Conservation (phyloP, 2,113 vertebrate genomes). For the Cryptomyrus ogoouensis region DNA sequence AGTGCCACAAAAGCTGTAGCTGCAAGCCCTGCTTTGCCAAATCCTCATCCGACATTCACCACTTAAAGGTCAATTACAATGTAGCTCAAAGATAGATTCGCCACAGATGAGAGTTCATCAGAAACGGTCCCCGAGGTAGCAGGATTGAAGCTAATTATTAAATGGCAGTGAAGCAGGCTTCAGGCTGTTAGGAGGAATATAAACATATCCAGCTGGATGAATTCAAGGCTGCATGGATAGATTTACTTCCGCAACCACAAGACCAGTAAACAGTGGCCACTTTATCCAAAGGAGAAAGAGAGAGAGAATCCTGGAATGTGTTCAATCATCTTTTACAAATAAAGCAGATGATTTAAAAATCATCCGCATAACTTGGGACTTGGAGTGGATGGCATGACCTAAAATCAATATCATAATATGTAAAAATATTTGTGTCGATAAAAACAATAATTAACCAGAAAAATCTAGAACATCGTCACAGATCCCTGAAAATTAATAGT, state of each 20-base stretch:
- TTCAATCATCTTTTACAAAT: conserved; percentile 17
- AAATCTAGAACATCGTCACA: neutral
- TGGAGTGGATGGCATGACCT: neutral
- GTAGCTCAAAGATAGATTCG: neutral
- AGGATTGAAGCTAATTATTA: neutral
- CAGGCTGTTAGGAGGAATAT: neutral
- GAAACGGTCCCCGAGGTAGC: neutral
- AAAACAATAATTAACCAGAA: neutral
- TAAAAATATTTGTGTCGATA: neutral
- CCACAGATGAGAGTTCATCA: neutral
- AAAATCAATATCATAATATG: conserved; percentile 20
- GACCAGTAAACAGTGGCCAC: conserved; percentile 11
- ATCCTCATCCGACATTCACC: neutral
- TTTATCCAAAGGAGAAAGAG: conserved; percentile 15
- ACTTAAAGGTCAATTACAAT: neutral
- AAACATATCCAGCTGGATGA: neutral
- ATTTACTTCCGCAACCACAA: conserved; percentile 11
- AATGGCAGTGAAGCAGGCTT: neutral
- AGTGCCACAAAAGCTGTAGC: neutral
- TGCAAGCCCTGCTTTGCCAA: neutral
- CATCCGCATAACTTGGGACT: neutral
- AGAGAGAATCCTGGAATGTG: conserved; percentile 23
- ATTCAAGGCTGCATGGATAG: conserved; percentile 1
- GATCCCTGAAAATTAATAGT: neutral
- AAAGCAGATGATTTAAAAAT: neutral